Percentiles rank a stretch among this genome's conserved stretches.
Conservation (phyloP, 1,140 invertebrate species). For the Drosophila novamexicana region DNA sequence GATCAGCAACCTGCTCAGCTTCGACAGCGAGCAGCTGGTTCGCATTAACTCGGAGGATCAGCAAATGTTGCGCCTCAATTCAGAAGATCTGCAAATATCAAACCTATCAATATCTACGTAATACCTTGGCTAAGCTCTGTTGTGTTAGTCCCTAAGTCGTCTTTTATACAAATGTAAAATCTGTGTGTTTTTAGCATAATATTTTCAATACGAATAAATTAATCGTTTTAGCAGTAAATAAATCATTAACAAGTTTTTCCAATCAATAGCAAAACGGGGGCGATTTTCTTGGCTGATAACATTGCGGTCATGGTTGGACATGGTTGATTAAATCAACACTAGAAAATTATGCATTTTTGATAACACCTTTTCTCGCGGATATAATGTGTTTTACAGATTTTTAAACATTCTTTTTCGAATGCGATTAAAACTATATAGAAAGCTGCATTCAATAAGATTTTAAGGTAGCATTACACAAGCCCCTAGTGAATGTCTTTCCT, state of each 20-base stretch:
- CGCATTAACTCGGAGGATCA: constrained; percentile 85
- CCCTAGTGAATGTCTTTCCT: no score
- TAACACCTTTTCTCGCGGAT: no score
- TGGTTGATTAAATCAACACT: no score
- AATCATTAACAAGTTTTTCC: no score
- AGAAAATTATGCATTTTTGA: no score
- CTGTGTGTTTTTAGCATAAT: constrained; percentile 68
- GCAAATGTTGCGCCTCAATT: constrained; percentile 85
- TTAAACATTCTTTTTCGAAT: no score
- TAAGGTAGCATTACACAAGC: no score
- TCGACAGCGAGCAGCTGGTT: constrained; percentile 85
- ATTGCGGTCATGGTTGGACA: no score
- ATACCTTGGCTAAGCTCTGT: constrained; percentile 49
- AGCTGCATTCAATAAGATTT: neutral
- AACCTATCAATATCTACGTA: constrained; percentile 83
- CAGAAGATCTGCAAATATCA: constrained; percentile 83
- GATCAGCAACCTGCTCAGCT: constrained; percentile 83
- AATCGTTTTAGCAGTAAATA: constrained; percentile 63
- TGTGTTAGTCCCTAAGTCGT: constrained; percentile 51
- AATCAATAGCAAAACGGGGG: no score
- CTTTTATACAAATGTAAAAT: constrained; percentile 58
- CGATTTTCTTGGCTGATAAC: no score
- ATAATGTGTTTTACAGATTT: no score
- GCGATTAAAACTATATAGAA: neutral
- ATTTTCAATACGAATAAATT: constrained; percentile 70